Percentiles rank a stretch among this genome's conserved stretches.
phyloP scores from a whole-genome alignment of 1,140 invertebrate species.

The Drosophila nebulosa region DNA sequence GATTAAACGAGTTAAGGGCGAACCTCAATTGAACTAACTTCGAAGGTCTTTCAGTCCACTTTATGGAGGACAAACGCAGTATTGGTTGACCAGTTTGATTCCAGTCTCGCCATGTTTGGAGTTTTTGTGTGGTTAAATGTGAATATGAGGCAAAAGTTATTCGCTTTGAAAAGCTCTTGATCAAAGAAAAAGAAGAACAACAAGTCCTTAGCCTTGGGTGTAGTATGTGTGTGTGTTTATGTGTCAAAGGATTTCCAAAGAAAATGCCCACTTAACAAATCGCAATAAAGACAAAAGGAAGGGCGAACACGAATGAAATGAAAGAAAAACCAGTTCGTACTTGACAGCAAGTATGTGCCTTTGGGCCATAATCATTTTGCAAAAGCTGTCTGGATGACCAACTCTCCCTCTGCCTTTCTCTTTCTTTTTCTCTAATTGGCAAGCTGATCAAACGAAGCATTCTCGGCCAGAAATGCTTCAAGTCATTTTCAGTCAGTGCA shows the following conservation, averaged over 20 bases:
- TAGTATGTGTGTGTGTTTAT: neutral
- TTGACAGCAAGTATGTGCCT: neutral
- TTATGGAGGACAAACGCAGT: too few relatives aligned
- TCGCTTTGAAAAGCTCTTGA: neutral
- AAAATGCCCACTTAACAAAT: conserved; percentile 1
- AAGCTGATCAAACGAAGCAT: neutral
- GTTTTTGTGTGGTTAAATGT: conserved; percentile 27
- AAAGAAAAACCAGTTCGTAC: neutral
- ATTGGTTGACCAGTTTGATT: too few relatives aligned
- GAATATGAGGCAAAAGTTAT: neutral
- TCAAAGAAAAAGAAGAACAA: neutral
- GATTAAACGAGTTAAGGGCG: too few relatives aligned
- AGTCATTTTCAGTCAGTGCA: neutral
- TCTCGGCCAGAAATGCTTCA: neutral
- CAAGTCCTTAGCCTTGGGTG: neutral
- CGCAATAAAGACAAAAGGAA: neutral
- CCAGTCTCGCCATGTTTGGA: too few relatives aligned
- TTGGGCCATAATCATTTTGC: conserved; percentile 2
- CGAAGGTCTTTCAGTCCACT: too few relatives aligned
- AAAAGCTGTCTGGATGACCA: conserved; percentile 2
- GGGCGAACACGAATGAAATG: neutral
- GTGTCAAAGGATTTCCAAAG: neutral
- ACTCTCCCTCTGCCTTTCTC: neutral
- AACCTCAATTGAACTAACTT: too few relatives aligned
- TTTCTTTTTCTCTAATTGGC: conserved; percentile 1